Evolutionary conservation across 1,140 invertebrate genomes (phyloP).

Genomic region (Sesamia nonagrioides): DNA sequence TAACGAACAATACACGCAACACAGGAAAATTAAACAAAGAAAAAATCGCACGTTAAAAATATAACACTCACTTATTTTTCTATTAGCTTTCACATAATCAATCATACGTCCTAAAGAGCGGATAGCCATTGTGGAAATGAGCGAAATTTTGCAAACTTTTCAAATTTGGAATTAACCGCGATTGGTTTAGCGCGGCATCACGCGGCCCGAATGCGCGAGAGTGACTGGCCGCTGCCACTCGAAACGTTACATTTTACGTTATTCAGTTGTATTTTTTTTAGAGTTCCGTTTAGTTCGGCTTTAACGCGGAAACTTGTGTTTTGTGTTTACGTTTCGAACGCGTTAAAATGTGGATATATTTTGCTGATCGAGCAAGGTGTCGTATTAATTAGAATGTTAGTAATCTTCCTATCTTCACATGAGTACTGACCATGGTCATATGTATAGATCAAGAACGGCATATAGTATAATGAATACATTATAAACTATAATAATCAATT

Average conservation of each 20-base stretch:
- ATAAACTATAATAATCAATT: too few relatives aligned
- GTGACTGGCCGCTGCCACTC: conserved; percentile 67
- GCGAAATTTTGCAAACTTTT: conserved; percentile 3
- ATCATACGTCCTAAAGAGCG: conserved; percentile 52
- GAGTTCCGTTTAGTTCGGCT: conserved; percentile 18
- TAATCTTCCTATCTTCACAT: background rate
- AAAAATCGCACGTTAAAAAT: conserved; percentile 41
- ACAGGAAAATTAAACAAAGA: background rate
- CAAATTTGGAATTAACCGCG: conserved; percentile 28
- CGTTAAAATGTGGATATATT: background rate
- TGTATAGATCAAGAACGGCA: too few relatives aligned
- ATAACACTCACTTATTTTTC: conserved; percentile 70
- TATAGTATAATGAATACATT: too few relatives aligned
- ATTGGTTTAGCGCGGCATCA: conserved; percentile 53
- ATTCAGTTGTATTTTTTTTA: conserved; percentile 63
- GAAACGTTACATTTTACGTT: conserved; percentile 65
- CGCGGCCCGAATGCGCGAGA: conserved; percentile 63
- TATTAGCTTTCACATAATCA: conserved; percentile 56
- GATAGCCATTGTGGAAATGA: conserved; percentile 52
- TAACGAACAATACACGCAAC: background rate
- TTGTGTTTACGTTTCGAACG: background rate
- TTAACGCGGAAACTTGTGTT: background rate
- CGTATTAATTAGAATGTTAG: background rate
- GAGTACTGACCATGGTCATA: too few relatives aligned
- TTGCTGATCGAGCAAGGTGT: background rate